Evolutionary conservation across 2,113 vertebrate genomes (phyloP).

Genomic region (Saimiri boliviensis): DNA sequence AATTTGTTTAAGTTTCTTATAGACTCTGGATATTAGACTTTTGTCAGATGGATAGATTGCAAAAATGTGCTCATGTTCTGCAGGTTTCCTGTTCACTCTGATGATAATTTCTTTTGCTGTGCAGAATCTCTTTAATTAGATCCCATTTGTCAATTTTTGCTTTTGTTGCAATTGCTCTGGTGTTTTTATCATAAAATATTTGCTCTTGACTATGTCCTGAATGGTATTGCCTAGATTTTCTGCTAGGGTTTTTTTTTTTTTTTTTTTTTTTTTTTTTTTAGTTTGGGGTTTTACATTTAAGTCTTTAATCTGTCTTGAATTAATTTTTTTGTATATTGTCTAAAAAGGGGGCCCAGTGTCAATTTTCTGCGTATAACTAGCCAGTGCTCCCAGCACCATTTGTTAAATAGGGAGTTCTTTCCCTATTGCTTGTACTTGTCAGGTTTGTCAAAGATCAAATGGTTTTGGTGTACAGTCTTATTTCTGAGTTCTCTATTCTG

Average conservation of each 20-base stretch:
- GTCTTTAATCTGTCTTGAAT: neutral
- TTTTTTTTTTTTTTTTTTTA: neutral
- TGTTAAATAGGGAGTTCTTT: neutral
- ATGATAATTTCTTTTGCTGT: neutral
- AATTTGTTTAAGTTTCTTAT: neutral
- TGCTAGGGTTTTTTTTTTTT: neutral
- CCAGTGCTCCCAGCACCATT: neutral
- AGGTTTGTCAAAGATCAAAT: no score
- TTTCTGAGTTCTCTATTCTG: neutral
- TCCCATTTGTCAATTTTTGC: no score
- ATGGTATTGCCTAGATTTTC: neutral
- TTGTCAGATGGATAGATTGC: neutral
- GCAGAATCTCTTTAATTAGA: no score
- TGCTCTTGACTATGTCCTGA: no score
- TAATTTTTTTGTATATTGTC: neutral
- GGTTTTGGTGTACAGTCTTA: neutral
- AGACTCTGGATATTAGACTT: neutral
- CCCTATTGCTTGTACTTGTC: neutral
- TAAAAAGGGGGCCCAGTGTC: neutral
- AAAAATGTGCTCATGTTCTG: neutral
- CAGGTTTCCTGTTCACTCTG: neutral
- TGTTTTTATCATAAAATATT: no score
- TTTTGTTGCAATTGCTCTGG: no score
- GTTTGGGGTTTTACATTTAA: neutral
- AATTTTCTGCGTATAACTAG: neutral